A percentile compares a stretch with the other conserved stretches of the same genome.
These are phyloP conservation scores for Pardosa pseudoannulata DNA, from an alignment of 2,888 invertebrate genomes.

Conservation along the genomic window DNA sequence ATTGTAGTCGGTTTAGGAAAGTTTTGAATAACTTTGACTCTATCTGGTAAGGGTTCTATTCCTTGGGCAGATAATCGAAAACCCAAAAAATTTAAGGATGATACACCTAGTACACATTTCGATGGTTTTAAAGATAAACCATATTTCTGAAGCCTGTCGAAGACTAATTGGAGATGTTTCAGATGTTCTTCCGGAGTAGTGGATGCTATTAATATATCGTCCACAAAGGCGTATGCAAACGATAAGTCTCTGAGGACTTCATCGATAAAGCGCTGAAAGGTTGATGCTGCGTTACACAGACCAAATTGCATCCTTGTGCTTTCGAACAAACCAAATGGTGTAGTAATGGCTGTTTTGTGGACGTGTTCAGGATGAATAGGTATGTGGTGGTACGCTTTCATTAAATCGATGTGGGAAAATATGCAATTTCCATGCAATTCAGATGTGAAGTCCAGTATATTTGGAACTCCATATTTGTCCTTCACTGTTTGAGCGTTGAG, in stretches of 20 bases:
- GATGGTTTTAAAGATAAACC: conserved; percentile 17
- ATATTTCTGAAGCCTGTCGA: conserved; percentile 20
- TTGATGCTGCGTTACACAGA: conserved; percentile 25
- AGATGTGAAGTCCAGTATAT: conserved; percentile 18
- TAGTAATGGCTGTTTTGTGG: conserved; percentile 41
- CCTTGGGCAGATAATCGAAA: conserved; percentile 20
- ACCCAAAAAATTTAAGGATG: conserved; percentile 14
- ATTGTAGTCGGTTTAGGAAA: too few species aligned
- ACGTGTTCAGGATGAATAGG: conserved; percentile 23
- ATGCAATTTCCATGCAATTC: neutral
- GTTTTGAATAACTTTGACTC: too few species aligned
- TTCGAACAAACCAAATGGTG: conserved; percentile 36
- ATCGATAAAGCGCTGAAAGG: conserved; percentile 48
- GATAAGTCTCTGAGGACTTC: conserved; percentile 33
- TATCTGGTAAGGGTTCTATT: conserved; percentile 42
- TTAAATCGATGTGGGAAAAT: neutral
- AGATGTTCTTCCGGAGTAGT: conserved; percentile 16
- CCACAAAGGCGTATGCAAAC: conserved; percentile 47
- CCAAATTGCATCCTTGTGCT: conserved; percentile 33
- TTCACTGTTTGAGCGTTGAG: neutral
- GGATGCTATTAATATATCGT: conserved; percentile 44
- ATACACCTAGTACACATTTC: conserved; percentile 47
- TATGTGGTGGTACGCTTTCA: too few species aligned
- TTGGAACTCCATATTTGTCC: conserved; percentile 9
- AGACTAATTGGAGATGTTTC: conserved; percentile 34